Evolutionary conservation across 1,140 invertebrate genomes (phyloP), one percentile per base, ranked within the genome.

Genomic region (Drosophila miranda): DNA sequence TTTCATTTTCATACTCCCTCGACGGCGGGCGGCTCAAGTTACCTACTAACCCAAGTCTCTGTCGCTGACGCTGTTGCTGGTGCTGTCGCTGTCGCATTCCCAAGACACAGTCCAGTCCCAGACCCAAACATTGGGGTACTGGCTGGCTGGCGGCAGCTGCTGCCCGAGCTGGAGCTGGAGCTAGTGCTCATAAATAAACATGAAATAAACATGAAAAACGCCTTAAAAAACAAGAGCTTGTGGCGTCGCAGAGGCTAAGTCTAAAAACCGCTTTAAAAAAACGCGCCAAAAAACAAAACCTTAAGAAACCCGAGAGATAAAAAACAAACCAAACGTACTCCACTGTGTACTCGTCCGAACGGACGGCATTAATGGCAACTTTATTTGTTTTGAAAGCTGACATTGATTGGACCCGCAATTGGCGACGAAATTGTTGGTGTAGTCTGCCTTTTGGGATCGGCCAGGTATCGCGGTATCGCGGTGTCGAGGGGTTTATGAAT

Each of bases 311-410:
- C 45, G 34, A 19, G 19, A 19, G 19, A 19, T 30, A 64, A 55
- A 59, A 54, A 48, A 46, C 51, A 73, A 69, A 70, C 49, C 64
- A 75, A 71, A 81, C 58, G 46, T 80, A 81, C 56, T 76, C 62
- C 30, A 34, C 9, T 9, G 30, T 34, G 30, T 34, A 34, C 30
- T 34, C 30, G 30, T 34, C 30, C 30, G 30, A 55, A 68, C 52
- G 61, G 56, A 59, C 69, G 50, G 66, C 82, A 75, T 87, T 80
- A 82, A 78, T 88, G 82, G 82, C 75, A 87, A 87, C 82, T 87
- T 82, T 87, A 87, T 87, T 87, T 87, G 82, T 71, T 87, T 87
- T 78, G 78, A 87, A 87, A 87, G 82, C 82, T 87, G 82, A 87
- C 82, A 87, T 87, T 87, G 82, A 87, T 86, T 86, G 78, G 82